Evolutionary conservation across 2,888 invertebrate genomes (phyloP).

Genomic region (Lysandra bellargus): DNA sequence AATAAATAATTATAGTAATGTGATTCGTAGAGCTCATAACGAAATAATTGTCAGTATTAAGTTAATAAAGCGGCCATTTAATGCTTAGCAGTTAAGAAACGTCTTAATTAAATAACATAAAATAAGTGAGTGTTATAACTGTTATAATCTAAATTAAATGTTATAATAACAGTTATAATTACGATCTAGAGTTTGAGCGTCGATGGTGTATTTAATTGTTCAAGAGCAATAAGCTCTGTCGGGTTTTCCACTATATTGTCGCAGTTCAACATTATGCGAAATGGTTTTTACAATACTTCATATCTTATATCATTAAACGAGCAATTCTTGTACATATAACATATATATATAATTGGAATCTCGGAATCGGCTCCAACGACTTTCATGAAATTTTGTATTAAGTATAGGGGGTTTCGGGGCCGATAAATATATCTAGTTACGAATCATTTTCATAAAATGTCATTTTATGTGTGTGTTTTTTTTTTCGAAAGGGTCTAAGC

Average conservation of each 20-base stretch:
- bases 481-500: no score
- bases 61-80: background rate
- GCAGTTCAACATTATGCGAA: background rate
- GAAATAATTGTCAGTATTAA: no score
- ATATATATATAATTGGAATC: no score
- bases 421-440: no score
- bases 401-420: no score
- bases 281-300: background rate
- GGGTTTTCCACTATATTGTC: background rate
- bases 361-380: no score
- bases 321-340: no score
- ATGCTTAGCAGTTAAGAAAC: background rate
- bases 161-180: background rate
- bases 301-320: no score
- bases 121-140: background rate
- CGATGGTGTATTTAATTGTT: background rate
- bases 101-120: slow-evolving; percentile 10
- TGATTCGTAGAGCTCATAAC: no score
- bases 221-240: background rate
- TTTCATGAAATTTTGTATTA: no score
- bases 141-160: background rate
- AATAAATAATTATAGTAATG: background rate
- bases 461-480: no score
- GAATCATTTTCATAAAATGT: no score
- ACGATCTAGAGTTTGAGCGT: background rate